A percentile compares a stretch with the other conserved stretches of the same genome.
Conservation (phyloP, 2,113 vertebrate genomes). For the Brevimyrus niger region DNA sequence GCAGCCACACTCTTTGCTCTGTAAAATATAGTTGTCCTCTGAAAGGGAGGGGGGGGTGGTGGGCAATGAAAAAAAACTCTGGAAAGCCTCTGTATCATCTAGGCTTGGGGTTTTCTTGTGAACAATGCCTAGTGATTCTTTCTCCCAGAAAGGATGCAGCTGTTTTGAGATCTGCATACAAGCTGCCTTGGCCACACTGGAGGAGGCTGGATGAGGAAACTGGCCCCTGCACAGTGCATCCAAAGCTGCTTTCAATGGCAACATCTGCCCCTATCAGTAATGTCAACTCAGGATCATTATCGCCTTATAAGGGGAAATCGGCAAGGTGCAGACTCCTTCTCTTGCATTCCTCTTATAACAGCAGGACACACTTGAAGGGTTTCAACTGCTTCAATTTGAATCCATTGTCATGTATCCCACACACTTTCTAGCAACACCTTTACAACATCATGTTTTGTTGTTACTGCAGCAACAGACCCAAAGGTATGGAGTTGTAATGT, state of each 20-base stretch:
- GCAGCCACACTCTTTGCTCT: too few species aligned
- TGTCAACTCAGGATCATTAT: neutral
- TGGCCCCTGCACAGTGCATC: too few species aligned
- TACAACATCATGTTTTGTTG: neutral
- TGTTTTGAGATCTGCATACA: too few species aligned
- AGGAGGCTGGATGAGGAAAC: too few species aligned
- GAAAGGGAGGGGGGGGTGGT: too few species aligned
- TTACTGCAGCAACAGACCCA: neutral
- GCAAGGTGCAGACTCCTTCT: neutral
- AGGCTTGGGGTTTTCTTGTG: too few species aligned
- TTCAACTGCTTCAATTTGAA: neutral
- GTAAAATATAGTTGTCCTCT: too few species aligned
- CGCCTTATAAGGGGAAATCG: neutral
- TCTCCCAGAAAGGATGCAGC: too few species aligned
- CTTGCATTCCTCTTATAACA: neutral
- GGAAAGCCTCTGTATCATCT: too few species aligned
- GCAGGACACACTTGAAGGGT: neutral
- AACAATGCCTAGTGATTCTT: too few species aligned
- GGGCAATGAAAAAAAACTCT: too few species aligned
- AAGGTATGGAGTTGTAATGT: neutral
- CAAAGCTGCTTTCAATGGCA: neutral
- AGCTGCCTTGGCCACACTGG: too few species aligned
- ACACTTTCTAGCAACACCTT: neutral
- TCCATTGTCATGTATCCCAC: neutral
- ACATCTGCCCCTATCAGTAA: neutral